Conservation (phyloP, 2,113 vertebrate genomes). For the Piaya cayana region DNA sequence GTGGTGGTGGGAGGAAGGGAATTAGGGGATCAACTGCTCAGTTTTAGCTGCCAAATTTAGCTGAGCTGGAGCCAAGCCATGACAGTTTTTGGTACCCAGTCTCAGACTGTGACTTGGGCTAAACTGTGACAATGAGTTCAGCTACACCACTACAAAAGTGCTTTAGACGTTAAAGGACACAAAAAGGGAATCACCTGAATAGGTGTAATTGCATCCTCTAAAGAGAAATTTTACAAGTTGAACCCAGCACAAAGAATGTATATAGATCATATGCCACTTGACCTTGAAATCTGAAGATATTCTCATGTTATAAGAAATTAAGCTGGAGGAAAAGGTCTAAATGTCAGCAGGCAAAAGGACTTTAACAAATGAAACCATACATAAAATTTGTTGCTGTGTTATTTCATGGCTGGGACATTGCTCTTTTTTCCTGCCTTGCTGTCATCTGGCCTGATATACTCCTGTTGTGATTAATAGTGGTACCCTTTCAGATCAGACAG, state of each 20-base stretch:
- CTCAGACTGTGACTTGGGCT: too few relatives aligned
- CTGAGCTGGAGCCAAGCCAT: too few relatives aligned
- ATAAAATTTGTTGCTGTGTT: not conserved
- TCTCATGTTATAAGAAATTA: not conserved
- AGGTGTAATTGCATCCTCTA: not conserved
- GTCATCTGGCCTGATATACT: not conserved
- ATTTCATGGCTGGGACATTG: not conserved
- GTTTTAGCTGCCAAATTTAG: too few relatives aligned
- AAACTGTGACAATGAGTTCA: not conserved
- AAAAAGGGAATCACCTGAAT: not conserved
- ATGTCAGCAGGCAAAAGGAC: slow-evolving; percentile 15
- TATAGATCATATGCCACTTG: not conserved
- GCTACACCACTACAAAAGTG: not conserved
- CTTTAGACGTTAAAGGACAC: not conserved
- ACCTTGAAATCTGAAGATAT: slow-evolving; percentile 29
- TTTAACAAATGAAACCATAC: not conserved
- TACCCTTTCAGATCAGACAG: not conserved
- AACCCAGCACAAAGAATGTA: not conserved
- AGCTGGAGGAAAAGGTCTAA: not conserved
- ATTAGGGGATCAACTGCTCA: too few relatives aligned
- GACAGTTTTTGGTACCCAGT: too few relatives aligned
- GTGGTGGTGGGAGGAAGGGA: too few relatives aligned
- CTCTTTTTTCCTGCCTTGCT: not conserved
- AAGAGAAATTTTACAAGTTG: not conserved
- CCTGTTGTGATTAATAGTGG: slow-evolving; percentile 18